These are phyloP conservation scores for Nestor notabilis DNA, from an alignment of 2,113 vertebrate genomes.

Conservation along the genomic window DNA sequence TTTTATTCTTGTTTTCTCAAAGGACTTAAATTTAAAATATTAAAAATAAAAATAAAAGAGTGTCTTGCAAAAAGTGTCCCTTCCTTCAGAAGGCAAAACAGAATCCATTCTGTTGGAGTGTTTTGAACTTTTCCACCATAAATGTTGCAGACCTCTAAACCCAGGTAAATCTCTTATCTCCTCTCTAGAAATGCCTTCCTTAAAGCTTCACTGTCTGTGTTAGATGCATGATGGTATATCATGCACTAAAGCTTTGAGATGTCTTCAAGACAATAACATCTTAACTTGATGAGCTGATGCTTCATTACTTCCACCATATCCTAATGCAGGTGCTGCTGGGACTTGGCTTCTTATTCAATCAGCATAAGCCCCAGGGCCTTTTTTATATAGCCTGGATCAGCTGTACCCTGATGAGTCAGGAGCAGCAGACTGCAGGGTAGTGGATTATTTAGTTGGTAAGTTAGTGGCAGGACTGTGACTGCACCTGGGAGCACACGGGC, in stretches of 20 bases:
- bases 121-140: neutral
- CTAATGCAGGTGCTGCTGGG: fast-evolving
- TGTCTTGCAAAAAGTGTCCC: neutral
- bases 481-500: neutral
- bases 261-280: neutral
- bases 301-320: neutral
- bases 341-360: neutral
- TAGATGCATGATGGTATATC: neutral
- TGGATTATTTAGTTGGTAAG: neutral
- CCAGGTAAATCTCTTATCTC: neutral
- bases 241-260: neutral
- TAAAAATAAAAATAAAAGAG: neutral
- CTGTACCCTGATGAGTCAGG: neutral
- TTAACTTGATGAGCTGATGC: neutral
- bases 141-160: neutral
- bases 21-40: neutral
- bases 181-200: neutral
- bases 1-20: neutral
- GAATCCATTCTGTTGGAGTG: neutral
- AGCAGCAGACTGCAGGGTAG: neutral
- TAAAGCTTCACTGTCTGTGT: neutral
- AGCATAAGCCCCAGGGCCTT: neutral
- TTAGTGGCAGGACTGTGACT: neutral
- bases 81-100: neutral
- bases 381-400: neutral